phyloP scores from a whole-genome alignment of 2,113 vertebrate species.

The Ochotona princeps region DNA sequence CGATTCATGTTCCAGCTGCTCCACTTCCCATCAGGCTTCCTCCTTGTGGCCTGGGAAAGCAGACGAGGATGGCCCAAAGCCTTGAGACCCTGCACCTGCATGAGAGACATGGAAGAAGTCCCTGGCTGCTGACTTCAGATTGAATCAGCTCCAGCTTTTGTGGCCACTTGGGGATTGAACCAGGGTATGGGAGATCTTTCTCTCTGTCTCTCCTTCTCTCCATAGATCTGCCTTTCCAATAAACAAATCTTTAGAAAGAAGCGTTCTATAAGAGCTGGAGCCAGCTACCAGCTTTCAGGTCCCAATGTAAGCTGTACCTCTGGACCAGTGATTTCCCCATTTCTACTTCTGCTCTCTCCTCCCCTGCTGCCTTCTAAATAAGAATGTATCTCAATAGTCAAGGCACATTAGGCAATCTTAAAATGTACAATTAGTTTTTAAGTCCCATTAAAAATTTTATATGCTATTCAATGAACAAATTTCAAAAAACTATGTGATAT shows the following conservation, averaged over 20 bases:
- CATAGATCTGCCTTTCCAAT: neutral
- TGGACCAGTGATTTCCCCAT: neutral
- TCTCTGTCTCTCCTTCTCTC: no score
- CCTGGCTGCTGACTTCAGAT: no score
- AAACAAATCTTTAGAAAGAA: neutral
- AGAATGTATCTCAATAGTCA: neutral
- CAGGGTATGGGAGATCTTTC: no score
- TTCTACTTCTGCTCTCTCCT: no score
- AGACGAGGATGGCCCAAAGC: no score
- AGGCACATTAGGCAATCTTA: neutral
- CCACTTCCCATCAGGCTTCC: no score
- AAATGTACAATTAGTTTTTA: slow-evolving; percentile 13
- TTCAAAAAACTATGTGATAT: neutral
- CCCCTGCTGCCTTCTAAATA: slow-evolving; percentile 4
- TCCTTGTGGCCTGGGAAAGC: no score
- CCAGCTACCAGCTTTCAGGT: neutral
- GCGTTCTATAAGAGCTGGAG: neutral
- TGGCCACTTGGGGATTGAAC: no score
- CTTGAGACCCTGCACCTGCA: no score
- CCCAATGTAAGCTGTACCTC: neutral
- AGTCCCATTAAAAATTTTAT: neutral
- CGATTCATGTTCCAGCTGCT: no score
- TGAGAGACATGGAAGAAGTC: no score
- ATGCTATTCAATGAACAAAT: neutral
- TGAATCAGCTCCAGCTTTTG: no score